Evolutionary conservation across 92 coral and sea anemone genomes (phyloP), one percentile per base, ranked within the genome.

Genomic region (Nematostella vectensis): DNA sequence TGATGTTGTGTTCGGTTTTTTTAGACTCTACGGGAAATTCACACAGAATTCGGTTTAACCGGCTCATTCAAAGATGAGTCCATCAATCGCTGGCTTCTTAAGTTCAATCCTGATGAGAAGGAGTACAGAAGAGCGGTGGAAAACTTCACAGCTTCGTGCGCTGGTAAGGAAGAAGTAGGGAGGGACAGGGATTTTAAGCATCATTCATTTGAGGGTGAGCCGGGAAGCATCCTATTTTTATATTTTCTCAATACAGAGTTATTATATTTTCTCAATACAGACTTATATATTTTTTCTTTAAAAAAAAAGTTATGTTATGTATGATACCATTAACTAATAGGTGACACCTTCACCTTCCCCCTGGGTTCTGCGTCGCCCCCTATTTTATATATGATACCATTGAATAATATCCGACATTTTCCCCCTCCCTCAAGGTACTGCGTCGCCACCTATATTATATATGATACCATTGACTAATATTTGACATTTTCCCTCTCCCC

Each of bases 41-140:
- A 91, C 78, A 91, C 98, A 2, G 95, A 91, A 74, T 80, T 85
- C 52, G 98, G 98, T 21, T 63, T 91, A 58, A 70, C 96, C 0
- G 98, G 98, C 0, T 91, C 98, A 1, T 91, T 91, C 68, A 91
- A 91, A 54, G 98, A 91, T 62, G 93, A 91, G 38, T 95, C 98
- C 39, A 80, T 91, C 4, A 82, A 87, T 3, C 61, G 94, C 20
- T 91, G 98, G 98, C 68, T 91, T 22, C 91, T 81, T 44, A 91
- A 85, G 56, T 83, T 81, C 65, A 85, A 85, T 57, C 87, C 98
- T 1, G 94, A 79, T 27, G 91, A 91, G 54, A 71, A 82, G 55
- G 84, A 74, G 60, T 91, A 82, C 74, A 79, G 94, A n/a, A 45
- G 66, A 53, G 98, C 98, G 0, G 98, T 91, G n/a, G 80, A 81